Conservation (phyloP, 2,113 vertebrate genomes). For the Phylloscopus trochilus region DNA sequence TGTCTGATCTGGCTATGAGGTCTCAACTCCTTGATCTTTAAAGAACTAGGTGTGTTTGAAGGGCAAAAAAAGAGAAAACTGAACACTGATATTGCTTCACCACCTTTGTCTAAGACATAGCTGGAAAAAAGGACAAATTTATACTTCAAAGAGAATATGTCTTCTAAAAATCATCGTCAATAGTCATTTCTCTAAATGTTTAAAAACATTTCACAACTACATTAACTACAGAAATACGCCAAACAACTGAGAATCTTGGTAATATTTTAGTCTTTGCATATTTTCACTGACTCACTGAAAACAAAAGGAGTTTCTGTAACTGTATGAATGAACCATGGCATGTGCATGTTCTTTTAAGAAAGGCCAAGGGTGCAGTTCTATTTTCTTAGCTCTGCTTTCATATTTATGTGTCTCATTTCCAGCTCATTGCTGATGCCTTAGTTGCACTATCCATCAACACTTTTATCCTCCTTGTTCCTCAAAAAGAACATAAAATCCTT, state of each 20-base stretch:
- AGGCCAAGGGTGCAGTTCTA: slow-evolving; percentile 95
- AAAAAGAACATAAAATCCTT: slow-evolving; percentile 93
- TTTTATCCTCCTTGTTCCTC: slow-evolving; percentile 92
- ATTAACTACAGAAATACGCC: slow-evolving; percentile 60
- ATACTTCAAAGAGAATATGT: background rate
- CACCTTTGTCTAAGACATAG: background rate
- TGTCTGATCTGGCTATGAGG: background rate
- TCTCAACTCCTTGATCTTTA: background rate
- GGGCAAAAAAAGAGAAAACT: background rate
- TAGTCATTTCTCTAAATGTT: slow-evolving; percentile 31
- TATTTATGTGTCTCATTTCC: slow-evolving; percentile 99
- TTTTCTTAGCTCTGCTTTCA: slow-evolving; percentile 89
- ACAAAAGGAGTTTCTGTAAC: slow-evolving; percentile 78
- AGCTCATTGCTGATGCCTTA: slow-evolving; percentile 92
- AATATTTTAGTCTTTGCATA: slow-evolving; percentile 54
- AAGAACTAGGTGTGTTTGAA: background rate
- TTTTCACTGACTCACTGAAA: slow-evolving; percentile 61
- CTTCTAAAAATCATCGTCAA: background rate
- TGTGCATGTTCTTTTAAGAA: slow-evolving; percentile 91
- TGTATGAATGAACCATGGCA: slow-evolving; percentile 90
- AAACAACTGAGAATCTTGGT: slow-evolving; percentile 30
- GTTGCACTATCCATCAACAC: slow-evolving; percentile 93
- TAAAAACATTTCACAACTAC: slow-evolving; percentile 41
- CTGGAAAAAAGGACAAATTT: background rate
- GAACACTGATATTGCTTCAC: background rate